Base-by-base conservation (phyloP, 1,140 invertebrate genomes). In the Calycopis cecrops region DNA sequence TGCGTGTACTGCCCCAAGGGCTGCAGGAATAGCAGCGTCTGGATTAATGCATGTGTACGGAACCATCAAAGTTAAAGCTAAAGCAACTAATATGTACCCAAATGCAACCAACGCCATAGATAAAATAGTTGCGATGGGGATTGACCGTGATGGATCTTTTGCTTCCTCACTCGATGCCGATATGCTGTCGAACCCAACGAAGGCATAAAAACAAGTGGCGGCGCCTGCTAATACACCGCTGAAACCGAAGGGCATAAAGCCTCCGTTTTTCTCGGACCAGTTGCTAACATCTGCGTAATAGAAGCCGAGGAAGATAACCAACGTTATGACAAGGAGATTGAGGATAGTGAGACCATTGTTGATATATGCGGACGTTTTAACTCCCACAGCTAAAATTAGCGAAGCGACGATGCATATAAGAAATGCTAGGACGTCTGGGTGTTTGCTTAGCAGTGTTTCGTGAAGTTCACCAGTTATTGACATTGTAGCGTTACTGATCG, bases 141-240 rank as follows among this genome's bases (percentile, higher is more conserved):
- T 96, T 9, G 94, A 95, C 8, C 91, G 88, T 0, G 88, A 81
- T 0, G 95, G 95, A 70, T 96, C 92, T 67, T 92, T 93, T 0
- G 94, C 94, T 86, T 97, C 96, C 85, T 97, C 95, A 9, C 94
- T 94, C 0, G 94, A 92, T 0, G 95, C 96, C 8, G 94, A 95
- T 40, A 97, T 96, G 59, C 94, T 95, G 70, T 97, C 96, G 67
- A 87, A 87, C 0, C 94, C 96, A 10, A 97, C 93, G 67, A 95
- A 97, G 0, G 95, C 95, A 70, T 96, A 97, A 69, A 97, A 97
- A 80, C 95, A 96, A 4, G 94, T 94, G 0, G 96, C 96, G 3
- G 96, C 95, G 14, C 95, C 95, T 2, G 92, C 90, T 16, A 95
- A 85, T 0, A 95, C 92, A 0, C 95, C 95, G 1, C 89, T 88